These are phyloP conservation scores for Drosophila monieri DNA, from an alignment of 2,888 invertebrate species.

Conservation along the genomic window DNA sequence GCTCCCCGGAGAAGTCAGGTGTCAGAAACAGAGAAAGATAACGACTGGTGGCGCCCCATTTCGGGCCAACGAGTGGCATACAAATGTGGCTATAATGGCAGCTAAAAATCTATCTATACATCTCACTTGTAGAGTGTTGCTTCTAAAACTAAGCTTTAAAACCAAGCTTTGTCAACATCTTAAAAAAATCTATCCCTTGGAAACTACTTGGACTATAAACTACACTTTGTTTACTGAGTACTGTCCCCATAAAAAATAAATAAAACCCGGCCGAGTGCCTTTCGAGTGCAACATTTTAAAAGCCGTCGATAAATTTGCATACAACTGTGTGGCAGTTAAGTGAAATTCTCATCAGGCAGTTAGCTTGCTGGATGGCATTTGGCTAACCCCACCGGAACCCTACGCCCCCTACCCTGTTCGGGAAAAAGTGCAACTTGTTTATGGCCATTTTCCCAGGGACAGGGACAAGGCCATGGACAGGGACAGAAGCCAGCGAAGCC, in stretches of 20 bases:
- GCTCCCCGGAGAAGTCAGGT: conserved; percentile 32
- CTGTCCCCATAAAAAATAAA: neutral
- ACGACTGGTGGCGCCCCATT: conserved; percentile 31
- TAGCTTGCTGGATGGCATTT: conserved; percentile 7
- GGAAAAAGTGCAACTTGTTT: conserved; percentile 53
- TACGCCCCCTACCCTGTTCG: neutral
- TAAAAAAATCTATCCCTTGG: neutral
- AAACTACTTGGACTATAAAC: neutral
- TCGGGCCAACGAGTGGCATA: conserved; percentile 46
- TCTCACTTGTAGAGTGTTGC: neutral
- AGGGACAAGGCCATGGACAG: conserved; percentile 1
- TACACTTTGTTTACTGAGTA: no score
- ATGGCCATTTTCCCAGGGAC: conserved; percentile 33
- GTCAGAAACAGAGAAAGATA: conserved; percentile 32
- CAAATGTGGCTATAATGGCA: conserved; percentile 43
- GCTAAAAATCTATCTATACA: neutral
- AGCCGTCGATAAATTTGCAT: conserved; percentile 19
- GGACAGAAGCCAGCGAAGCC: conserved; percentile 3
- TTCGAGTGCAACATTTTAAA: neutral
- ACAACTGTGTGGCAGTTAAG: neutral
- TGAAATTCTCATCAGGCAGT: conserved; percentile 9
- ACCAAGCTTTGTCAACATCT: no score
- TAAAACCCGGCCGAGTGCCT: neutral
- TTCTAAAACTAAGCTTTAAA: no score
- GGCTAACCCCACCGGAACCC: conserved; percentile 5